These are phyloP conservation scores for Hepsetus odoe DNA, from an alignment of 2,113 vertebrate species.

Conservation along the genomic window DNA sequence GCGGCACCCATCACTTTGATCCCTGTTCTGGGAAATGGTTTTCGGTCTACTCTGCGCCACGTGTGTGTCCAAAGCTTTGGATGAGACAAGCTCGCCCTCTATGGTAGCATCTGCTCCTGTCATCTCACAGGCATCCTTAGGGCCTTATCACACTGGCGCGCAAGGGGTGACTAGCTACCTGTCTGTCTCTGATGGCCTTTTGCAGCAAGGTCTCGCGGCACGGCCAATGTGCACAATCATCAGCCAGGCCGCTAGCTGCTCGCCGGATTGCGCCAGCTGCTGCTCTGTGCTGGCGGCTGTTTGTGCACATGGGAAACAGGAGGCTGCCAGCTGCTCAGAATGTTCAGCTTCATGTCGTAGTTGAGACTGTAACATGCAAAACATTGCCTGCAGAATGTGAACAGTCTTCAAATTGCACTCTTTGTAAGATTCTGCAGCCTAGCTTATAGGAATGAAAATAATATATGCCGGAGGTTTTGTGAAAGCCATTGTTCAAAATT, in stretches of 20 bases:
- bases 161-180: constrained; percentile 14
- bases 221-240: neutral
- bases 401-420: neutral
- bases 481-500: neutral
- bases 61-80: neutral
- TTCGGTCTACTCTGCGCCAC: neutral
- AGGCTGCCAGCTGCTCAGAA: constrained; percentile 7
- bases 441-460: neutral
- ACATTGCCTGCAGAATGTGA: neutral
- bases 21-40: constrained; percentile 35
- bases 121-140: neutral
- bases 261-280: neutral
- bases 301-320: constrained; percentile 12
- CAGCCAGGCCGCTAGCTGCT: neutral
- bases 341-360: constrained; percentile 12
- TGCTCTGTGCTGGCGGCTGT: constrained; percentile 21
- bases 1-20: constrained; percentile 55
- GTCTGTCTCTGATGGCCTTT: constrained; percentile 10
- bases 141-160: neutral
- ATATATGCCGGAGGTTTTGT: neutral
- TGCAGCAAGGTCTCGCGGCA: neutral
- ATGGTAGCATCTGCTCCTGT: constrained; percentile 30
- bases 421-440: neutral
- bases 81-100: constrained; percentile 1
- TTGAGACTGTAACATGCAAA: neutral